Evolutionary conservation across 2,113 vertebrate genomes (phyloP).

Genomic region (Tympanuchus pallidicinctus): DNA sequence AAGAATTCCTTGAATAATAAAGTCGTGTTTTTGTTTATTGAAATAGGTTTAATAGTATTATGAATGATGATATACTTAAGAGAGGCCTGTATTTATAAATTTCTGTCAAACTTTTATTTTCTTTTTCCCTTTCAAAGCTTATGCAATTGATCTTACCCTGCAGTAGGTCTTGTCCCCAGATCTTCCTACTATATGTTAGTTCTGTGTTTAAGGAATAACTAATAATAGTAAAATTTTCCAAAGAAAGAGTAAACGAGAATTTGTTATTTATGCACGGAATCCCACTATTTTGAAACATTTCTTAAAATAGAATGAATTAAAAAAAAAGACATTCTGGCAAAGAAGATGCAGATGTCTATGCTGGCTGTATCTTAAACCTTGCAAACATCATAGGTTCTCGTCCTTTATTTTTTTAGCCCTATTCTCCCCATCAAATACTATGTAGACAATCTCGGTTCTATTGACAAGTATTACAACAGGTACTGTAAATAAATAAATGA

Average conservation of each 20-base stretch:
- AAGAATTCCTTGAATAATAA: constrained; percentile 81
- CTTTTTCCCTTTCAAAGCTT: constrained; percentile 24
- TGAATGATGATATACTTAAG: constrained; percentile 80
- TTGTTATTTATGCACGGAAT: not conserved
- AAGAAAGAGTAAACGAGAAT: not conserved
- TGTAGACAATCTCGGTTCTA: not conserved
- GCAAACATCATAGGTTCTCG: not conserved
- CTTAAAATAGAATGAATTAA: not conserved
- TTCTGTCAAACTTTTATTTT: constrained; percentile 76
- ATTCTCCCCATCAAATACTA: not conserved
- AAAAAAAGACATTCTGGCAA: not conserved
- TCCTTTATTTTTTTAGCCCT: not conserved
- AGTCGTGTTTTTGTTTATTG: constrained; percentile 84
- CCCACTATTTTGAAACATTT: not conserved
- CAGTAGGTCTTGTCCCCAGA: not conserved
- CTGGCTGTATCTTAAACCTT: not conserved
- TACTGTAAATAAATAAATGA: not conserved
- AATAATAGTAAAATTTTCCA: not conserved
- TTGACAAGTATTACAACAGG: not conserved
- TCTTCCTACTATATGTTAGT: not conserved
- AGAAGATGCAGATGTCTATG: not conserved
- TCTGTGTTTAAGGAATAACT: not conserved
- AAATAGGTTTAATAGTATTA: constrained; percentile 85
- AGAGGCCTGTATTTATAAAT: constrained; percentile 78
- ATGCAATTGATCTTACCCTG: not conserved